A percentile compares a stretch with the other conserved stretches of the same genome.
Conservation (phyloP, 2,888 invertebrate species). For the Thymelicus sylvestris region DNA sequence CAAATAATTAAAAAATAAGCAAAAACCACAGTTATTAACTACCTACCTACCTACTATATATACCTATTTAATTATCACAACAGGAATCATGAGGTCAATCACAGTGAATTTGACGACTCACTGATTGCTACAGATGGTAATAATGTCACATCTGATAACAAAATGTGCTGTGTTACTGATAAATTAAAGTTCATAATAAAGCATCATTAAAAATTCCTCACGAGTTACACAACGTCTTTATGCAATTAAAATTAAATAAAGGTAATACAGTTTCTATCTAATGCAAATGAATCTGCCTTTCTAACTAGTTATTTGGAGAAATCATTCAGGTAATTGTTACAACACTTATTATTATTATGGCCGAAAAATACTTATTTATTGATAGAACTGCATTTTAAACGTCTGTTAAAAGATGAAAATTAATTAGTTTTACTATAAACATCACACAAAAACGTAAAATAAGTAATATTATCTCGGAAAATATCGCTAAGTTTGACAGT, state of each 20-base stretch:
- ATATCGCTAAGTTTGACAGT: conserved; percentile 61
- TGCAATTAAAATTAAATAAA: not conserved
- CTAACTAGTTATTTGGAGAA: conserved; percentile 17
- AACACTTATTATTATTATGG: not conserved
- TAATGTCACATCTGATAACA: conserved; percentile 27
- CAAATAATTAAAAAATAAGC: not conserved
- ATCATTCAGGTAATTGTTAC: conserved; percentile 21
- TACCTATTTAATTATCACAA: conserved; percentile 1
- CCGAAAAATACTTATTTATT: conserved; percentile 1
- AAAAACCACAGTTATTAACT: not conserved
- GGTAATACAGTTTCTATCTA: not conserved
- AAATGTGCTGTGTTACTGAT: not conserved
- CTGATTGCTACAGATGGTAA: conserved; percentile 9
- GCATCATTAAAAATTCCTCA: not conserved
- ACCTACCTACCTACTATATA: not conserved
- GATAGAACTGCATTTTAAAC: not conserved
- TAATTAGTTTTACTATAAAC: conserved; percentile 27
- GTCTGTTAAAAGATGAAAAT: not conserved
- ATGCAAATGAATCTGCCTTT: conserved; percentile 11
- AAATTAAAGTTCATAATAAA: not conserved
- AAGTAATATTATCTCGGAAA: conserved; percentile 45
- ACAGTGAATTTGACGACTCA: conserved; percentile 1
- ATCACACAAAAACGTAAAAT: conserved; percentile 48
- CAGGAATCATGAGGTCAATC: conserved; percentile 22
- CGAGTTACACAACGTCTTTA: not conserved